These are phyloP conservation scores for Mus spicilegus DNA, from an alignment of 2,113 vertebrate genomes.

Conservation along the genomic window DNA sequence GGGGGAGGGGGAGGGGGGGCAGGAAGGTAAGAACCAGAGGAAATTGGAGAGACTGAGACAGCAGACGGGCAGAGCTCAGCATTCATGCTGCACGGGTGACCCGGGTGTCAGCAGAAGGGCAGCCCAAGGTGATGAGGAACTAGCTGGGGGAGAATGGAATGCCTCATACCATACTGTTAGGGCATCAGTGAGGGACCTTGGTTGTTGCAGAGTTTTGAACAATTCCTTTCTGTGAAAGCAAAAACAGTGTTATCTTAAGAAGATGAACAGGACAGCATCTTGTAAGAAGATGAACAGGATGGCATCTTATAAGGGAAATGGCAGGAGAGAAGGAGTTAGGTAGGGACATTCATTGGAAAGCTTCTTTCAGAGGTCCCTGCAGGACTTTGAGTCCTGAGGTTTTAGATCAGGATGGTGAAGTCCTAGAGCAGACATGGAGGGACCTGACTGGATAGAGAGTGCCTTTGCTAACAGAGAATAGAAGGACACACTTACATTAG, in stretches of 20 bases:
- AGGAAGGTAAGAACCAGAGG: background rate
- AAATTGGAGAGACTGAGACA: background rate
- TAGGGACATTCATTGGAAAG: background rate
- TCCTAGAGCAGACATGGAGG: background rate
- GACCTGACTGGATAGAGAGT: background rate
- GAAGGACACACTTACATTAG: background rate
- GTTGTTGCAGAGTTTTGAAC: background rate
- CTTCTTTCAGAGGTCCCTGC: background rate
- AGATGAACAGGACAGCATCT: background rate
- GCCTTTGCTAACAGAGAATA: fast-evolving
- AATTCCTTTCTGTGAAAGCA: slow-evolving; percentile 2
- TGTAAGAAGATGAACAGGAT: background rate
- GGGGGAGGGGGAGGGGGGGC: no score
- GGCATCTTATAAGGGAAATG: background rate
- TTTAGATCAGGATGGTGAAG: background rate
- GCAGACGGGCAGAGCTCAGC: background rate
- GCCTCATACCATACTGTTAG: background rate
- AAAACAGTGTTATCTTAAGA: background rate
- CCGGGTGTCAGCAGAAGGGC: background rate
- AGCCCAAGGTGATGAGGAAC: background rate
- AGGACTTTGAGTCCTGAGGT: background rate
- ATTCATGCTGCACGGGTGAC: background rate
- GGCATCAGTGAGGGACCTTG: background rate
- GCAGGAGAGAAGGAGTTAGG: background rate
- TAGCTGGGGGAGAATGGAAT: background rate